Base-by-base conservation (phyloP, 2,113 vertebrate genomes). In the Pseudorasbora parva region DNA sequence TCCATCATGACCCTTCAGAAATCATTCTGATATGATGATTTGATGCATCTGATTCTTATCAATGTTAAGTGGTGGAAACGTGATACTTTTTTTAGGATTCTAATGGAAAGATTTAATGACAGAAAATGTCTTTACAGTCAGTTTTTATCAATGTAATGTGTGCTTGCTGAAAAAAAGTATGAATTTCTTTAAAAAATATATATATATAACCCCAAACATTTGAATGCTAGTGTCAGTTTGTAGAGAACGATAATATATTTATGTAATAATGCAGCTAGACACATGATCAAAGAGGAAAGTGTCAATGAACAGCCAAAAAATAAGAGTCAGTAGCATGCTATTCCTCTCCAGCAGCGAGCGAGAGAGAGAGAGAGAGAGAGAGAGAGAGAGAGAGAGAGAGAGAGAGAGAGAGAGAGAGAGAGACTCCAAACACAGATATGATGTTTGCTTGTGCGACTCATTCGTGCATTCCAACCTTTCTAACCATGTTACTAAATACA, bases 401-500 rank as follows among this genome's bases (percentile, higher is more conserved):
- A 6, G 33, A 21, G 14, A 10, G 64, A 68, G 64, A 37, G 76
- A 23, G 76, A 84, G 75, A 64, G 41, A 23, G 56, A 25, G 45
- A 62, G 82, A 64, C 76, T 85, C 84, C 83, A 83, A 85, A 84
- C 85, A 91, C 81, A 82, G 84, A 85, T 82, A 88, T 89, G 88
- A 87, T 86, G 82, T 72, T 86, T 81, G 81, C 4, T 11, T 64
- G 78, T 77, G 49, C 8, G 82, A 78, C 77, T 85, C 84, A 82
- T 81, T 64, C 60, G 17, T 43, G 86, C 83, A 84, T 89, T 91
- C 80, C 89, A 88, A 82, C 57, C 59, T 57, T 81, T 86, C 80
- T 60, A 45, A 68, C 14, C 3, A 69, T 69, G 82, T 57, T 69
- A 30, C 82, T 78, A 84, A 84, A 84, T 77, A 77, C 51, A n/a